Conservation (phyloP, 2,888 invertebrate species). For the Maniola hyperantus region DNA sequence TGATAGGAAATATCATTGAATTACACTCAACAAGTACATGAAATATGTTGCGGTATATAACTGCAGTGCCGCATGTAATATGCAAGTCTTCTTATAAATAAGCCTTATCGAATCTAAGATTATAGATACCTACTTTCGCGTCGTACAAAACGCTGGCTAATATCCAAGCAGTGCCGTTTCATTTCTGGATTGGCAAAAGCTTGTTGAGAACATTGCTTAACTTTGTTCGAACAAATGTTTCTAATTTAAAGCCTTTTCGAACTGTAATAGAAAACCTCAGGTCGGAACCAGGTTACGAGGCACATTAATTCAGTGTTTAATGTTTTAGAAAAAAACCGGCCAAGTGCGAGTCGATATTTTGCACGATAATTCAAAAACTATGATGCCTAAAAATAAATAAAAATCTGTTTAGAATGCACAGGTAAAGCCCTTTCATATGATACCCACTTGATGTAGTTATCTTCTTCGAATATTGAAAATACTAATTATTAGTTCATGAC, state of each 20-base stretch:
- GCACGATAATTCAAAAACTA: too few species aligned
- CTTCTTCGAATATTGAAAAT: too few species aligned
- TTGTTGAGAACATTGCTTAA: constrained; percentile 42
- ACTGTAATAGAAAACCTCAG: constrained; percentile 27
- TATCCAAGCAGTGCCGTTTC: constrained; percentile 40
- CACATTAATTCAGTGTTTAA: background rate
- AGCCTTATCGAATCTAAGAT: constrained; percentile 15
- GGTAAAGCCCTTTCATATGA: too few species aligned
- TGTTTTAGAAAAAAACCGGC: background rate
- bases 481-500: too few species aligned
- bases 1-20: too few species aligned
- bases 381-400: too few species aligned
- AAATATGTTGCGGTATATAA: background rate
- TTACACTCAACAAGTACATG: too few species aligned
- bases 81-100: constrained; percentile 1
- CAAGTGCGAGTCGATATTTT: too few species aligned
- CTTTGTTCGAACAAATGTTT: constrained; percentile 34
- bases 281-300: background rate
- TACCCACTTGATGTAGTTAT: too few species aligned
- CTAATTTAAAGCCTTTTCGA: constrained; percentile 32
- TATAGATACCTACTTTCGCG: constrained; percentile 17
- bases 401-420: too few species aligned
- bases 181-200: constrained; percentile 45
- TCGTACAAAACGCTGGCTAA: constrained; percentile 37
- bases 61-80: background rate